These are phyloP conservation scores for Eunapius fragilis DNA, from an alignment of 37 sponge, comb jelly and placozoan genomes.

Conservation along the genomic window DNA sequence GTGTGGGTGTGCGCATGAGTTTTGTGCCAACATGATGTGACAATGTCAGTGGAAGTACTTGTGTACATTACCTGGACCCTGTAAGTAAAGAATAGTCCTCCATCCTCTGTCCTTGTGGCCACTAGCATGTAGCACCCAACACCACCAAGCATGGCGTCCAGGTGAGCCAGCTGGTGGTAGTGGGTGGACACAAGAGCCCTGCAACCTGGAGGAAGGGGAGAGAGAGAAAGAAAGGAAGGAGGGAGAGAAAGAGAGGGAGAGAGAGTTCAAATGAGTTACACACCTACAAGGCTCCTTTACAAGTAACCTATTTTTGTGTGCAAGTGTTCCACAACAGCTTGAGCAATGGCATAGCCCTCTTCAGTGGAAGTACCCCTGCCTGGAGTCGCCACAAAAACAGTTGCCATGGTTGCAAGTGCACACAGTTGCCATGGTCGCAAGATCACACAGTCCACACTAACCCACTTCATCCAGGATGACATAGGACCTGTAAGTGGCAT, in stretches of 20 bases:
- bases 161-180: constrained; percentile 52
- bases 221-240: not conserved
- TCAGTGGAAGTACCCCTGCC: constrained; percentile 80
- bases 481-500: constrained; percentile 72
- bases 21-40: no score
- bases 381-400: constrained; percentile 13
- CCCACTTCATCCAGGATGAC: constrained; percentile 91
- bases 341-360: constrained; percentile 80
- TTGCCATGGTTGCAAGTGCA: no score
- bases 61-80: constrained; percentile 38
- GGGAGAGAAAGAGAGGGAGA: not conserved
- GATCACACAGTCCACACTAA: constrained; percentile 4
- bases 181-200: constrained; percentile 77
- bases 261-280: not conserved
- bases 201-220: constrained; percentile 52
- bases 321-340: constrained; percentile 73
- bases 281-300: no score
- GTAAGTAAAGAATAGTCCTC: constrained; percentile 60
- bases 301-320: constrained; percentile 58
- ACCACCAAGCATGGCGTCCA: not conserved
- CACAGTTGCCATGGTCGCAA: not conserved
- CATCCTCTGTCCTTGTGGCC: constrained; percentile 20
- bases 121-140: constrained; percentile 51
- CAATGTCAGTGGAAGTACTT: not conserved
- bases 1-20: no score